Base-by-base conservation (phyloP, 2,113 vertebrate species). In the Sinocyclocheilus anophthalmus region DNA sequence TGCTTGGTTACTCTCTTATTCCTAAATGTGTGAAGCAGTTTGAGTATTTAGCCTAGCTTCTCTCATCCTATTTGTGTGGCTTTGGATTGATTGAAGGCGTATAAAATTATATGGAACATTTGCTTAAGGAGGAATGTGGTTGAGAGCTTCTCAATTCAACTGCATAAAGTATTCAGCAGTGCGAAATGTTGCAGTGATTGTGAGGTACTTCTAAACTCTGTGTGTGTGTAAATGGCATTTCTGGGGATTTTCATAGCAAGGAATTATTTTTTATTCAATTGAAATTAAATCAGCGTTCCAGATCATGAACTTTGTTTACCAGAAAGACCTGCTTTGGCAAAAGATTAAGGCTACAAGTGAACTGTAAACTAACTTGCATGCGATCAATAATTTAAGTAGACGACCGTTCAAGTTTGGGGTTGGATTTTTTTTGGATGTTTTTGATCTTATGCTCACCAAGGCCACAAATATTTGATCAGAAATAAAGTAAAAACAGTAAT, bases 1-100 rank as follows among this genome's bases (percentile, higher is more conserved):
- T 81, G 61, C 61, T 48, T 82, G n/a, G 37, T 26, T 79, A n/a
- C 24, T 50, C 61, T 69, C 42, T 67, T n/a, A 18, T 65, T 42
- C 59, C 24, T 67, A 39, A 65, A 37, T 53, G 24, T 67, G 59
- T 69, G 5, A 24, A 81, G 37, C 11, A 3, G 20, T 81, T 81
- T 65, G n/a, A 59, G 53, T 81, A 30, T 69, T 82, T 69, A 50
- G 42, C 63, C 13, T 69, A 7, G 80, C 9, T 50, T 82, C 9
- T 3, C 42, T 69, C 24, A 33, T 48, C 39, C 61, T 22, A 10
- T 63, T 63, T 13, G 33, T 80, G 33, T 2, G 12, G 30, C 55
- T 39, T 61, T 63, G 5, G 13, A 63, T 63, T 63, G 77, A 61
- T 80, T 81, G 20, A 45, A 24, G 13, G 37, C 26, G 37, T 65